Base-by-base conservation (phyloP, 1,140 invertebrate species). In the Sitophilus oryzae region DNA sequence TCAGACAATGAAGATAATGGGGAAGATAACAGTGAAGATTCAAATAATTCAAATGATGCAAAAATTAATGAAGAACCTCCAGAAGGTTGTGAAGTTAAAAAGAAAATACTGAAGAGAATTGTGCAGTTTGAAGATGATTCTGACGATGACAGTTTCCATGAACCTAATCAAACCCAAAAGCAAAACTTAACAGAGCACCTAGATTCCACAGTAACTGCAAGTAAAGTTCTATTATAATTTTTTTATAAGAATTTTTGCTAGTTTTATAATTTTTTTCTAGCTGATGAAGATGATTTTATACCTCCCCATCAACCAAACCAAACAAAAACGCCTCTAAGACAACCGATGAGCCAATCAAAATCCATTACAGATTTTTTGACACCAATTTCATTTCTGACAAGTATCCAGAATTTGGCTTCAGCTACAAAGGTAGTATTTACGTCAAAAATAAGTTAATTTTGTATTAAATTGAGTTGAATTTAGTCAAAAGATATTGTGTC, bases 41-140 rank as follows among this genome's bases (percentile, higher is more conserved):
- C 65, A n/a, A 67, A 67, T 34, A 63, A 11, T 65, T 65, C 38
- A 40, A 66, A 70, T 38, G 66, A 73, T 18, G 63, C 61, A 1
- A 58, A 66, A 14, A 68, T 67, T 46, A 70, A 69, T 16, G 66
- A 74, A 35, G 46, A 67, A 51, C 56, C 48, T 58, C 35, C 62
- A 30, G 48, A 64, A 40, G 52, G 50, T 59, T 21, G 23, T 53
- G 50, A 60, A 44, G 2, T 18, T 21, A 54, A 66, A 43, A 37
- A 45, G 34, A 69, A 54, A 50, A 65, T 62, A 6, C 58, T 76
- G 9, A 74, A 72, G 44, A 59, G 67, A 18, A 62, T 63, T 38
- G 11, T 67, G n/a, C 59, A 63, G 45, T 43, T 64, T 49, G 46
- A 53, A 18, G 60, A 65, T 38, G 62, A 66, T 25, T 62, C 65